Evolutionary conservation across 2,113 vertebrate genomes (phyloP).

Genomic region (Typhlomys cinereus): DNA sequence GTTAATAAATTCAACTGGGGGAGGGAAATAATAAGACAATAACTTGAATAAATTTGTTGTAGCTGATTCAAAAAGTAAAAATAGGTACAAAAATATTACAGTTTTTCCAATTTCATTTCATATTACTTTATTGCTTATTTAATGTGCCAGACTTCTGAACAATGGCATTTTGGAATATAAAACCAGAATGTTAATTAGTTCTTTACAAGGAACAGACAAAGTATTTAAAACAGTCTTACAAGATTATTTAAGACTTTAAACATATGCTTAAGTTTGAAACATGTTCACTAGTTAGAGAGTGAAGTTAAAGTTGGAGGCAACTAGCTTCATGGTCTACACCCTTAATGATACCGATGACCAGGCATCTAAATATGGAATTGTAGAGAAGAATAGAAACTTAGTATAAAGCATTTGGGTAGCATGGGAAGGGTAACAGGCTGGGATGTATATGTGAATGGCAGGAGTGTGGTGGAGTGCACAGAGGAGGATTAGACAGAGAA

Average conservation of each 20-base stretch:
- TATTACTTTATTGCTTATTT: background rate
- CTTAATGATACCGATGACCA: background rate
- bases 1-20: background rate
- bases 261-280: background rate
- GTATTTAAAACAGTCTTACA: background rate
- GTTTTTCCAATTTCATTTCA: too few relatives aligned
- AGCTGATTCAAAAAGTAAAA: background rate
- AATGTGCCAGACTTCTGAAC: background rate
- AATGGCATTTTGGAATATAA: background rate
- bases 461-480: too few relatives aligned
- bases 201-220: background rate
- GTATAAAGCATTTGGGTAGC: too few relatives aligned
- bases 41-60: background rate
- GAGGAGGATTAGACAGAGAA: background rate
- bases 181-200: background rate
- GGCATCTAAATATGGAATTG: background rate
- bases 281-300: background rate
- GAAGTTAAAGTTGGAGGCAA: background rate
- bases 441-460: too few relatives aligned
- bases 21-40: background rate
- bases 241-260: background rate
- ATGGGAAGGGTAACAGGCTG: too few relatives aligned
- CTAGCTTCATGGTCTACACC: background rate
- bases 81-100: background rate
- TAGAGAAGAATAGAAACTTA: background rate